Evolutionary conservation across 92 coral and sea anemone genomes (phyloP).

Genomic region (Parazoanthus swiftii): DNA sequence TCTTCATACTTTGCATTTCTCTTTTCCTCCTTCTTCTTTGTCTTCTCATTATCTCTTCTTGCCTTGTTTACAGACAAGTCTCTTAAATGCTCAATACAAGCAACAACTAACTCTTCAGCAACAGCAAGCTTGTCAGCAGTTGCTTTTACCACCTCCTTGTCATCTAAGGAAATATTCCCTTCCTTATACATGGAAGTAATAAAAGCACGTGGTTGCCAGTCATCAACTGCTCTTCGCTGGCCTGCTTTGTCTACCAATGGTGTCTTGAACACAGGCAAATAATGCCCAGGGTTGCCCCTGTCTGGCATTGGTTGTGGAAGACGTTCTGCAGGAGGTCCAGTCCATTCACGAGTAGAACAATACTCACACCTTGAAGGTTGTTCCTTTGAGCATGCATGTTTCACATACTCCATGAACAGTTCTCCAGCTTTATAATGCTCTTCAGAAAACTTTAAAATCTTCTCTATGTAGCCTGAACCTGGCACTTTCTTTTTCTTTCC

Average conservation of each 20-base stretch:
- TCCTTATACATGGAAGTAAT: constrained; percentile 1
- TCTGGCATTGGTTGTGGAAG: constrained; percentile 29
- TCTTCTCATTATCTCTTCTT: neutral
- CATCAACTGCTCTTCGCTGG: neutral
- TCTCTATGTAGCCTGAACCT: constrained; percentile 25
- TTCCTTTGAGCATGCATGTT: constrained; percentile 17
- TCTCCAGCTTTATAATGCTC: neutral
- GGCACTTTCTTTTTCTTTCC: neutral
- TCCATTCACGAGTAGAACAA: constrained; percentile 34
- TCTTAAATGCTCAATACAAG: constrained; percentile 22
- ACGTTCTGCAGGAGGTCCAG: constrained; percentile 37
- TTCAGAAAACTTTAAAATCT: neutral
- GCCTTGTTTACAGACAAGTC: neutral
- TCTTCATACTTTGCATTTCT: neutral
- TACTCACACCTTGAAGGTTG: constrained; percentile 11
- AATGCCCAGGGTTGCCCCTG: constrained; percentile 25
- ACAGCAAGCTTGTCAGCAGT: constrained; percentile 35
- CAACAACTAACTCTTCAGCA: neutral
- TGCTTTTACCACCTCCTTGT: constrained; percentile 7
- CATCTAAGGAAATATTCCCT: constrained; percentile 30
- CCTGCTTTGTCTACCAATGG: neutral
- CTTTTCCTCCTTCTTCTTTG: constrained; percentile 4
- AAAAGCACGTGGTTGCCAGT: neutral
- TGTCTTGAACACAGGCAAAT: constrained; percentile 18
- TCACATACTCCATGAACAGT: constrained; percentile 34